Base-by-base conservation (phyloP, 2,888 invertebrate genomes). In the Eugnorisma glareosa region DNA sequence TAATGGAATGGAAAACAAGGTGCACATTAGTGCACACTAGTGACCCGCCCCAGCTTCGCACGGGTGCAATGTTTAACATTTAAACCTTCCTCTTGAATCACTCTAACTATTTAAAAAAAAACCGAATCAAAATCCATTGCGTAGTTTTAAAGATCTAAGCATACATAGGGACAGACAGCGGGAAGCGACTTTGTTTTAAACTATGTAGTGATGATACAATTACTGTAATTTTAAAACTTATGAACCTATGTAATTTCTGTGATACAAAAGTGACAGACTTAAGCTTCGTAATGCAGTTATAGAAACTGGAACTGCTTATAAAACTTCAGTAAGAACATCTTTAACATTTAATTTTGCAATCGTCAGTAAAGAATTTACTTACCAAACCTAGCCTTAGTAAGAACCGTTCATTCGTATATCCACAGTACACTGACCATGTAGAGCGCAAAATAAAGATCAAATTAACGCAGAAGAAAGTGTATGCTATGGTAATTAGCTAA, bases 371-470 rank as follows among this genome's bases (percentile, higher is more conserved):
- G 13, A 66, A 59, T 54, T 28, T 43, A 77, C 66, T 77, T 35
- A 64, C 21, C 63, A 61, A 43, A 3, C 13, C 43, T 7, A 48
- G 54, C 43, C 68, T 18, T 61, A 67, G 48, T 51, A 75, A 73
- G 35, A 73, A 74, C 73, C 74, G 76, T 75, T 75, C 70, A 70
- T 83, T 76, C 72, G 68, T 57, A 63, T 11, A 54, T 68, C 11
- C 61, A 86, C 84, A 86, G 74, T 71, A 81, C 84, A 74, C 37
- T 86, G 64, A 48, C 28, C 69, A 86, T 75, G 66, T 86, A 75
- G 86, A 80, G 54, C 86, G 51, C 71, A 61, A 77, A 75, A 74
- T 45, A 61, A 75, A 73, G 21, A 81, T 81, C 61, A 69, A 80
- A 82, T 67, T 67, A 72, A 76, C 66, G 48, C 37, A 37, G 54